Base-by-base conservation (phyloP, 2,797 vertebrate species). In the Hylomyscus alleni region DNA sequence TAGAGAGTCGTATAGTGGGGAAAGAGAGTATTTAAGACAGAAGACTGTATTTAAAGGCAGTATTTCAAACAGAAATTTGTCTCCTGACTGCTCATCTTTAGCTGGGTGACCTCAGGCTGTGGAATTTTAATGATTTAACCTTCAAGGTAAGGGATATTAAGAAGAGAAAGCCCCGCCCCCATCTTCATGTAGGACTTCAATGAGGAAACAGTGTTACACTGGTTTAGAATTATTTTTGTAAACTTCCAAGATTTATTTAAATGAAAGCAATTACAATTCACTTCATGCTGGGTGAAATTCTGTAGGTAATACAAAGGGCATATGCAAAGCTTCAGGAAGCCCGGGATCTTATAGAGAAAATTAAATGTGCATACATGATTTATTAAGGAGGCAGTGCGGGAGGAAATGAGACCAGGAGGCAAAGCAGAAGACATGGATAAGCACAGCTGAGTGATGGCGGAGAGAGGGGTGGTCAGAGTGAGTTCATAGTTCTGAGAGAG, bases 171-270 rank as follows among this genome's bases (percentile, higher is more conserved):
- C 50, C 37, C 6, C 34, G 6, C 2, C 3, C 13, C 89, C n/a
- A 75, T 85, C 84, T 82, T 62, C 65, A 56, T 10, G 12, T 0
- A 83, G 67, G 67, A 15, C 37, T 88, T 73, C n/a, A 65, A 73
- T 62, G 80, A 89, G 84, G 86, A 95, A 89, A n/a, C 8, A 85
- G 40, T 54, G 90, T 94, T 76, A 29, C 29, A 9, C 14, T 84
- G 22, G 50, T 11, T 80, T 52, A 56, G 89, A 90, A 82, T 87
- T 83, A 88, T 67, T 94, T 94, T 87, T 67, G 37, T 50, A 90
- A 90, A 89, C 20, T 75, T 91, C 62, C 88, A 73, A 89, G 73
- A 77, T 90, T 82, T 76, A 87, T 83, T 95, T 88, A 87, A 72
- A 84, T 26, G 26, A 69, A 60, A 93, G 60, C 26, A 80, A 76